These are phyloP conservation scores for Fopius arisanus DNA, from an alignment of 1,140 invertebrate species.

Conservation along the genomic window DNA sequence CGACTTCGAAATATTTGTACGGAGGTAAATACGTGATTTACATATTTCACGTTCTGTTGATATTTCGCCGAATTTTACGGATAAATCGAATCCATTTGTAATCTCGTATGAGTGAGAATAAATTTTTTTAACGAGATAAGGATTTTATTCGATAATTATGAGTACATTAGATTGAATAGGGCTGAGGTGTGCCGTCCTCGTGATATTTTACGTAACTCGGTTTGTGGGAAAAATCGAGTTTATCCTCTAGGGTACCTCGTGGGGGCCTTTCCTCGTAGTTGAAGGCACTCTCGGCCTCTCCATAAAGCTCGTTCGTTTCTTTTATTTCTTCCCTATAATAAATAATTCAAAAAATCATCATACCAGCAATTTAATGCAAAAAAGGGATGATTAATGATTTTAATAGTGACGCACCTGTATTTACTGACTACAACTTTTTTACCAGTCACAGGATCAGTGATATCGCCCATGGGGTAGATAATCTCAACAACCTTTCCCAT, in stretches of 20 bases:
- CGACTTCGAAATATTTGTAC: too few relatives aligned
- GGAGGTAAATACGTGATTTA: background rate
- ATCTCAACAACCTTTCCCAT: constrained; percentile 72
- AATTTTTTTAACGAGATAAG: constrained; percentile 17
- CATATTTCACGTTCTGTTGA: background rate
- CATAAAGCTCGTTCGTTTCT: constrained; percentile 73
- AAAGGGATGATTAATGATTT: background rate
- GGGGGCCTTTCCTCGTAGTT: constrained; percentile 79
- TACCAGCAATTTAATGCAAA: background rate
- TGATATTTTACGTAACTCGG: constrained; percentile 79
- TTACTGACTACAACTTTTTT: constrained; percentile 76
- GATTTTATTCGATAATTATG: constrained; percentile 27
- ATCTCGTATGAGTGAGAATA: constrained; percentile 16
- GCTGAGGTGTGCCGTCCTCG: constrained; percentile 74
- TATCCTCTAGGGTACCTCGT: constrained; percentile 82
- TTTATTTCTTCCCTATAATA: constrained; percentile 74
- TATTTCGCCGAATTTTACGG: background rate
- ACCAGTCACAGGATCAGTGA: constrained; percentile 82
- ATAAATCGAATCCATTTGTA: background rate
- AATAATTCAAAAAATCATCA: background rate
- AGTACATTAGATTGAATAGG: constrained; percentile 67
- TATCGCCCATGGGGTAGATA: constrained; percentile 81
- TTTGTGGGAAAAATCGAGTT: constrained; percentile 81
- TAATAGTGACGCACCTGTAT: constrained; percentile 67
- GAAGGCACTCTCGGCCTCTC: constrained; percentile 73